Evolutionary conservation across 2,797 vertebrate genomes (phyloP), one percentile per base, ranked within the genome.

Genomic region (Etheostoma perlongum): DNA sequence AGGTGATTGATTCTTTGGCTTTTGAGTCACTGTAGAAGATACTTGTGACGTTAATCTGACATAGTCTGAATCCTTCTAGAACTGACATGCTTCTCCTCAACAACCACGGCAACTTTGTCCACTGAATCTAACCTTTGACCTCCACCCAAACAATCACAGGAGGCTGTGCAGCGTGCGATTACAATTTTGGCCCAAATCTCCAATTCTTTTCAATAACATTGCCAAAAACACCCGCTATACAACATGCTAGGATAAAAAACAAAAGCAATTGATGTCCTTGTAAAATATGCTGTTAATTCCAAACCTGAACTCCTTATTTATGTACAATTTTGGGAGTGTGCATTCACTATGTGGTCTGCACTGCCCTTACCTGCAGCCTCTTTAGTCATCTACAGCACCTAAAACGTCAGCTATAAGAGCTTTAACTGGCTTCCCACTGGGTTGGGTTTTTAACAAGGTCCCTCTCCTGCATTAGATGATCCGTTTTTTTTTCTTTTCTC

Each of bases 1-100:
- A 83, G 83, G 88, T 91, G 91, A 89, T 92, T 88, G 84, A 84
- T 92, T 95, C 94, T 95, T 95, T 96, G 95, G 94, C 92, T 95
- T 94, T 88, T 88, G 88, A 93, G 88, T 94, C 84, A 83, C 87
- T 86, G 76, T 80, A 90, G 83, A 74, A 88, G 81, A 85, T 83
- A 86, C 77, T 36, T 49, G 66, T 67, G 80, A 82, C 48, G 9
- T 81, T 85, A 73, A 76, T 75, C 74, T 57, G 69, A 79, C 30
- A 69, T 71, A 51, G 61, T 82, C 83, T 78, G 70, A 85, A 68
- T 81, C 80, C 70, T 80, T 86, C 77, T 47, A 65, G 74, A 89
- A 79, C 74, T 81, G 80, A 81, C 87, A 40, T 51, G 87, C 73
- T 85, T 85, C 85, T 88, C 81, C 67, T 78, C 25, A 9, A 75